Base-by-base conservation (phyloP, 1,140 invertebrate genomes). In the Rhopalosiphum maidis region DNA sequence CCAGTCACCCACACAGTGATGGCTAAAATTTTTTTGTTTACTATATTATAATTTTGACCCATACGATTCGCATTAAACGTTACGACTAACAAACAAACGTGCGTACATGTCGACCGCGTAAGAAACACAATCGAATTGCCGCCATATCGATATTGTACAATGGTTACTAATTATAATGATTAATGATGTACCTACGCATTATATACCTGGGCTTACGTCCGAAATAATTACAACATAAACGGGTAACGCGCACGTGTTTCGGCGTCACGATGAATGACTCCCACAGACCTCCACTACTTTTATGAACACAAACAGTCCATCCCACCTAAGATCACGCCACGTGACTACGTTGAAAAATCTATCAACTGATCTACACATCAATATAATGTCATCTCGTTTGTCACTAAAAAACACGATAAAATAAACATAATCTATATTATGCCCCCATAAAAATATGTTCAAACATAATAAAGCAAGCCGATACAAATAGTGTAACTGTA, bases 1-100 rank as follows among this genome's bases (percentile, higher is more conserved):
- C 91, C 90, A 83, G 46, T 92, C 91, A 93, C 91, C 91, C 91
- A 92, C 68, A 86, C 91, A 86, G 91, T 86, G 91, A 93, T 93
- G 46, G 91, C 91, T 85, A 93, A 93, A 93, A 68, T 89, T 30
- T 90, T 90, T 60, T 54, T 51, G 60, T 77, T 55, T 89, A 35
- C 15, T n/a, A 30, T 60, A 88, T 68, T 90, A 43, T 37, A 89
- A 89, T 89, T 89, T 55, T 41, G n/a, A 21, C n/a, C 15, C 30
- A 18, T 77, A 77, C 30, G 30, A 77, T 77, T 77, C 15, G 60
- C 60, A n/a, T n/a, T 18, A 77, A n/a, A 77, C 60, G n/a, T 77
- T 77, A 77, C 60, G 30, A 35, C 30, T 77, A 9, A 55, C 9
- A 7, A 37, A 48, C n/a, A 88, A 15, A 88, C 48, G 2, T 54